Evolutionary conservation across 2,888 invertebrate species (phyloP).

Genomic region (Neoitamus cyanurus): DNA sequence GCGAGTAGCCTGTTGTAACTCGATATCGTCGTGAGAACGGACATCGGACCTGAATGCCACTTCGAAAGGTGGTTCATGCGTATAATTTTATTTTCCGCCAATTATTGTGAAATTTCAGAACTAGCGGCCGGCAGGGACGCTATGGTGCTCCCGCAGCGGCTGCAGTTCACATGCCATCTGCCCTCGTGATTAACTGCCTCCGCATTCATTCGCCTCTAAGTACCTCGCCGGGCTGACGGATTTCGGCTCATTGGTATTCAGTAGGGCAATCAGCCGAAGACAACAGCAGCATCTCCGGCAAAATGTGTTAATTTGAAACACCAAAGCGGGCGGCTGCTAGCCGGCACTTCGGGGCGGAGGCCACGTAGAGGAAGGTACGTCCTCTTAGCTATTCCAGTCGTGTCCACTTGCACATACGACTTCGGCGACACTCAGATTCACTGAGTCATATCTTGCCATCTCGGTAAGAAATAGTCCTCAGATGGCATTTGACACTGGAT

Average conservation of each 20-base stretch:
- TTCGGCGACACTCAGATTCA: conserved; percentile 22
- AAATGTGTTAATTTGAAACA: conserved; percentile 44
- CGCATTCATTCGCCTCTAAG: conserved; percentile 16
- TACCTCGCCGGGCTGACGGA: conserved; percentile 24
- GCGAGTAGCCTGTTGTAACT: conserved; percentile 7
- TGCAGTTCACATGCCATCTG: conserved; percentile 35
- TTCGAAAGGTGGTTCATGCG: conserved; percentile 39
- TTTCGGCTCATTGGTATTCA: conserved; percentile 36
- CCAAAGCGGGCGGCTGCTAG: not conserved
- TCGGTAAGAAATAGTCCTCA: conserved; percentile 23
- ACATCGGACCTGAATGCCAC: conserved; percentile 30
- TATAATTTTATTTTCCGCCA: conserved; percentile 41
- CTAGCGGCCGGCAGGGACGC: not conserved
- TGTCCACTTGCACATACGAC: conserved; percentile 39
- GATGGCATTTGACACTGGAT: conserved; percentile 41
- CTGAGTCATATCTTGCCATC: conserved; percentile 35
- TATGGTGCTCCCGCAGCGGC: not conserved
- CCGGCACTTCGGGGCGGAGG: not conserved
- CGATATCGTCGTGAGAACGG: conserved; percentile 41
- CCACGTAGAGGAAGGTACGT: not conserved
- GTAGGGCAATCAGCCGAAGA: conserved; percentile 17
- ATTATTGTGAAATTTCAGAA: conserved; percentile 42
- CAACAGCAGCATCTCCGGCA: conserved; percentile 19
- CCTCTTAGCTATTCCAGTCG: conserved; percentile 15
- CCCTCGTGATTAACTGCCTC: conserved; percentile 35